Evolutionary conservation across 2,888 invertebrate species (phyloP), one percentile per base, ranked within the genome.

Genomic region (Tholera decimalis): DNA sequence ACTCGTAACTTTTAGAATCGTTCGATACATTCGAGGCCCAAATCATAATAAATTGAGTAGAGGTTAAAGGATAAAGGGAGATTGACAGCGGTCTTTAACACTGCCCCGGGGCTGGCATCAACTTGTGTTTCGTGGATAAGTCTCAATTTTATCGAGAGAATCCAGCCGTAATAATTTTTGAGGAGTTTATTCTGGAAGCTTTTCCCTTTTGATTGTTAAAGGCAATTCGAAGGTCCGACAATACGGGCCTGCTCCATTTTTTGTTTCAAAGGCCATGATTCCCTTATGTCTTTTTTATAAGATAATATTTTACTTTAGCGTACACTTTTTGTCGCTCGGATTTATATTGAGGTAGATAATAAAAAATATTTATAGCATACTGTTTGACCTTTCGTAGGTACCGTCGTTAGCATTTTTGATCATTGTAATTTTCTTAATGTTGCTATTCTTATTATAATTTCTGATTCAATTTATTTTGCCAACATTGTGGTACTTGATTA

Each of bases 21-120:
- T 81, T 82, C 73, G 88, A 83, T 76, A 79, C 72, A 78, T 72
- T 57, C 50, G 57, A 77, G 64, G 81, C 71, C 79, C 76, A 83
- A 80, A 90, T 91, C 91, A 92, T 92, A 92, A 92, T 90, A 93
- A 92, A 93, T 92, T 91, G 89, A 88, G 87, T 84, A 79, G 83
- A 89, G 90, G 91, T 90, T 90, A 89, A 86, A 82, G 90, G 91
- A 90, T 91, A 88, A 88, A 86, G 78, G 73, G 81, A 88, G 91
- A 92, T 92, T 92, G 92, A 92, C 93, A 91, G 87, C 85, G 90
- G 89, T 88, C 88, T 89, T 91, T 88, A 89, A 85, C 89, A 85
- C 85, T 85, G 88, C 85, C 87, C 79, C 74, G 73, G 85, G 88
- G 85, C 83, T 83, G 82, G 82, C 87, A 87, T 87, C 85, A 86